Base-by-base conservation (phyloP, 2,888 invertebrate genomes). In the Prosopocoilus inquinatus region DNA sequence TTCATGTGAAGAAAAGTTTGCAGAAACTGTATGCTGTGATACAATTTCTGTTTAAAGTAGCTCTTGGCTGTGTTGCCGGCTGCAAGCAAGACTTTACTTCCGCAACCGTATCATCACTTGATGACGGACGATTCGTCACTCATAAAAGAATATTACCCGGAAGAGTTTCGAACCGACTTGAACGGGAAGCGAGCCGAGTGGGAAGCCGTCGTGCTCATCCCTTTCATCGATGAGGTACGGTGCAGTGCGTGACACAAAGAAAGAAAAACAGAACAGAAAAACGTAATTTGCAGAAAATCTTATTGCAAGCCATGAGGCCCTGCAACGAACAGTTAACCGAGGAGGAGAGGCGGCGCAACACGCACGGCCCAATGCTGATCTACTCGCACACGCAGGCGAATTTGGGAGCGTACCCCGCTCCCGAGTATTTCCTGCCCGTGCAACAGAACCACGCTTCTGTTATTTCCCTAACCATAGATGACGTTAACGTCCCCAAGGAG, bases 141-240 rank as follows among this genome's bases (percentile, higher is more conserved):
- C 1, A 91, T 98, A 58, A 86, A 89, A 20, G 86, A 92, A 64
- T 98, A 92, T 76, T 99, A 96, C 78, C 98, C 98, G 0, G 75
- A 81, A 48, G 84, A 96, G 63, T 98, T 98, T 75, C 85, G 90
- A 68, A 94, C 94, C 0, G 98, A 98, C 80, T 82, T 97, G 53
- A 98, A 98, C 78, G 97, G 97, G 4, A 98, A 98, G 76, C 85
- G 84, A 67, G 91, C 95, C 70, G 96, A 96, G 63, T 98, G 98
- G 97, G 97, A 96, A 74, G 95, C 95, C 0, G 90, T 96, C 0
- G 93, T 95, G 1, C 81, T 96, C 1, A 91, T 96, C 70, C 96
- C 96, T 0, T 95, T 96, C 67, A 95, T 96, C 67, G 88, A 95
- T 65, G 94, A 95, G 79, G 87, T 84, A 65, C 15, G 33, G 20